Evolutionary conservation across 2,888 invertebrate genomes (phyloP).

Genomic region (Lithophane ornitopus): DNA sequence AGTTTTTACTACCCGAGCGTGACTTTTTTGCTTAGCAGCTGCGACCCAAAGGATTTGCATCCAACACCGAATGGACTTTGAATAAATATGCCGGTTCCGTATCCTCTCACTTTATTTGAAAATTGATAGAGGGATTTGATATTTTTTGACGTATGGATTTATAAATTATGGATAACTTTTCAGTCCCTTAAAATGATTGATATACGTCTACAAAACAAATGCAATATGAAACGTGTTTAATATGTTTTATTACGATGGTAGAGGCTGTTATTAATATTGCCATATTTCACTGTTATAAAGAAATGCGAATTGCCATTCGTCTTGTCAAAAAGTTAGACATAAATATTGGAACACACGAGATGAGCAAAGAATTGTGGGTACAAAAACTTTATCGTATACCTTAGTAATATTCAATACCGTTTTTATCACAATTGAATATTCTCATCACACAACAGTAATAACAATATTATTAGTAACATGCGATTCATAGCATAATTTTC

Average conservation of each 20-base stretch:
- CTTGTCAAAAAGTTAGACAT: conserved; percentile 47
- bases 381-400: conserved; percentile 1
- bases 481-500: conserved; percentile 13
- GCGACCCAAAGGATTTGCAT: conserved; percentile 73
- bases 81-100: conserved; percentile 72
- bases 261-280: conserved; percentile 37
- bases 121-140: conserved; percentile 51
- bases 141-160: conserved; percentile 25
- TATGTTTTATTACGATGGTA: conserved; percentile 24
- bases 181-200: conserved; percentile 32
- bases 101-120: conserved; percentile 49
- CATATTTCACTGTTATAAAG: conserved; percentile 50
- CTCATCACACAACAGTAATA: conserved; percentile 21
- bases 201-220: conserved; percentile 31
- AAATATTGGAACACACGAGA: conserved; percentile 30
- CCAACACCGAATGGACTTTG: conserved; percentile 66
- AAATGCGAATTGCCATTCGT: conserved; percentile 36
- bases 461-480: conserved; percentile 42
- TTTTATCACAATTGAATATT: conserved; percentile 21
- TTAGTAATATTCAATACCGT: neutral
- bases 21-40: conserved; percentile 78
- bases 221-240: conserved; percentile 41
- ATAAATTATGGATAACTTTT: conserved; percentile 42
- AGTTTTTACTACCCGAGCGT: conserved; percentile 79
- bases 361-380: conserved; percentile 19